These are phyloP conservation scores for Todiramphus chloris DNA, from an alignment of 2,113 vertebrate genomes.

Conservation along the genomic window DNA sequence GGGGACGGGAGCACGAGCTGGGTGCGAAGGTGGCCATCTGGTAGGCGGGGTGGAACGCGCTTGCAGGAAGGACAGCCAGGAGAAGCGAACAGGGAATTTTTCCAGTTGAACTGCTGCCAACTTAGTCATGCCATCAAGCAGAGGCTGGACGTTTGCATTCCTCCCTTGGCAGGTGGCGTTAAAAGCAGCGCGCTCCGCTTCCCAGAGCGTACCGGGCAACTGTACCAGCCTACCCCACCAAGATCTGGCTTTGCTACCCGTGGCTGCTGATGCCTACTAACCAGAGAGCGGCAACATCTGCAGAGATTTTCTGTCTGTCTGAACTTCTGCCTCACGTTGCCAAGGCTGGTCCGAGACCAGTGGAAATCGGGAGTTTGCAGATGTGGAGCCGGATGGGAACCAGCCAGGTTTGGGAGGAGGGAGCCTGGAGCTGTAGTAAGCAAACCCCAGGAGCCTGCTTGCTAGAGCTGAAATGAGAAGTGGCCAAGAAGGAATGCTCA, in stretches of 20 bases:
- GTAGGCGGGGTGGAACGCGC: not conserved
- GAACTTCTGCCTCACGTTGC: rapidly evolving
- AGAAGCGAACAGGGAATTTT: not conserved
- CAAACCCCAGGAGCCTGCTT: not conserved
- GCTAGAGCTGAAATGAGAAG: not conserved
- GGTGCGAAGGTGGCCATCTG: not conserved
- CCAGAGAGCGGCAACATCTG: not conserved
- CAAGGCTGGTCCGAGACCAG: not conserved
- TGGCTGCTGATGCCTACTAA: not conserved
- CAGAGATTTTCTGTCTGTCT: not conserved
- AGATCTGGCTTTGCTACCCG: not conserved
- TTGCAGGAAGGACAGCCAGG: not conserved
- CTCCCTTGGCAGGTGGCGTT: not conserved
- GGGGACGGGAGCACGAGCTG: not conserved
- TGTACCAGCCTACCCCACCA: not conserved
- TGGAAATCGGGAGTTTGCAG: rapidly evolving
- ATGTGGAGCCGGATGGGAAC: not conserved
- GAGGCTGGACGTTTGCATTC: not conserved
- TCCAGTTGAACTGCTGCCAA: constrained; percentile 13
- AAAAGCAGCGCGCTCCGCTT: rapidly evolving
- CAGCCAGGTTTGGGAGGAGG: not conserved
- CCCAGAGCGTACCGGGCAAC: not conserved
- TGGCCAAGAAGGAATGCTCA: not conserved
- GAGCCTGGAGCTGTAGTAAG: not conserved
- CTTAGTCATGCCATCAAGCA: not conserved